phyloP scores from a whole-genome alignment of 2,113 vertebrate genomes.

The Todiramphus chloris region DNA sequence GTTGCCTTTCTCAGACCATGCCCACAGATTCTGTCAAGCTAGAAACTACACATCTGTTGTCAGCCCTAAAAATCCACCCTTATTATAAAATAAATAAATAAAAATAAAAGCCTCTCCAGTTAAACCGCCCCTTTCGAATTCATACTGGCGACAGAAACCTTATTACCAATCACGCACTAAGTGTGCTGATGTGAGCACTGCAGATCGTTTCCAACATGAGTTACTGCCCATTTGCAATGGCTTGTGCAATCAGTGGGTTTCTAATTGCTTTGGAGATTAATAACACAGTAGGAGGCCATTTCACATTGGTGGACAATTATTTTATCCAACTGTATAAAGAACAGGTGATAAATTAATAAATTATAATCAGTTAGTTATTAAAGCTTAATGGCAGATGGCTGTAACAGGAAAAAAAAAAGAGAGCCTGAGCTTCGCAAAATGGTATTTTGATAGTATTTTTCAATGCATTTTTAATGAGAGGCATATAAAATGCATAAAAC shows the following conservation, averaged over 20 bases:
- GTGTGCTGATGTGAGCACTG: neutral
- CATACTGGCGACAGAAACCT: neutral
- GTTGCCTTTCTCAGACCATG: neutral
- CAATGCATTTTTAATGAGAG: constrained; percentile 67
- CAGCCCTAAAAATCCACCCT: neutral
- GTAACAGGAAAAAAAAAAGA: constrained; percentile 39
- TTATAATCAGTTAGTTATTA: constrained; percentile 63
- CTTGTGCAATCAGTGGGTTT: constrained; percentile 52
- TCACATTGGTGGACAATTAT: constrained; percentile 54
- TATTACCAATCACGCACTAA: neutral
- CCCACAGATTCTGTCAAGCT: neutral
- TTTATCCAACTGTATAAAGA: constrained; percentile 65
- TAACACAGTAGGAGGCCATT: constrained; percentile 63
- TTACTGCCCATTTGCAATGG: constrained; percentile 40
- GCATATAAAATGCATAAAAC: constrained; percentile 68
- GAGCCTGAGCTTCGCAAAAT: constrained; percentile 35
- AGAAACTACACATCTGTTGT: neutral
- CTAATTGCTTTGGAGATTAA: constrained; percentile 70
- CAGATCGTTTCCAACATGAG: constrained; percentile 16
- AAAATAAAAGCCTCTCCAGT: neutral
- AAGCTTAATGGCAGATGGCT: constrained; percentile 63
- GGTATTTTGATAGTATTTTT: constrained; percentile 64
- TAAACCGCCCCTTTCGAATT: constrained; percentile 24
- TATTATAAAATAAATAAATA: constrained; percentile 31
- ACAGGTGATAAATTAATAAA: constrained; percentile 75